A percentile compares a stretch with the other conserved stretches of the same genome.
Conservation (phyloP, 2,797 vertebrate genomes). For the Mionectes olivaceus region DNA sequence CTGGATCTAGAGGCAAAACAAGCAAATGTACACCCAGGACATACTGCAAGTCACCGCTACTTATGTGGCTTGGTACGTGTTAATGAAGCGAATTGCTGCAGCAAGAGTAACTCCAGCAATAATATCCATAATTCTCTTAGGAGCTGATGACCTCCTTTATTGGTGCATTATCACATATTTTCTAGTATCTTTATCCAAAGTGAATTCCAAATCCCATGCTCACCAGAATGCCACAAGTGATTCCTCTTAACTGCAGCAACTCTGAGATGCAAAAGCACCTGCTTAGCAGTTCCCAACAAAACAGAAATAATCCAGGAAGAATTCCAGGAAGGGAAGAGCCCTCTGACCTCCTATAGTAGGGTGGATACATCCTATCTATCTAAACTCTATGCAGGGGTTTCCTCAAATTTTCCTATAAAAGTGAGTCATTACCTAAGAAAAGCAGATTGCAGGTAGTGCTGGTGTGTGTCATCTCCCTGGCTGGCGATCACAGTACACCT, state of each 20-base stretch:
- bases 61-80: not conserved
- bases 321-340: not conserved
- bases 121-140: not conserved
- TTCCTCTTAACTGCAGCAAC: not conserved
- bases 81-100: not conserved
- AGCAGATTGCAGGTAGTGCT: not conserved
- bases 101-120: not conserved
- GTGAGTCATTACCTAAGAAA: not conserved
- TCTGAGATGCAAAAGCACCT: not conserved
- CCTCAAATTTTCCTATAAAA: not conserved
- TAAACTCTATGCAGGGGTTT: not conserved
- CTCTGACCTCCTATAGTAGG: not conserved
- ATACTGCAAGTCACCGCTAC: not conserved
- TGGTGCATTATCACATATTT: not conserved
- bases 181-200: not conserved
- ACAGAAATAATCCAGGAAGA: not conserved
- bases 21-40: not conserved
- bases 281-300: not conserved
- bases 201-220: not conserved
- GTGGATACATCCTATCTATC: not conserved
- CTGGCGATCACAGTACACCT: not conserved
- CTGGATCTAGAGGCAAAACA: not conserved
- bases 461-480: not conserved
- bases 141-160: not conserved
- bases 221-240: not conserved